Percentiles rank a stretch among this genome's conserved stretches.
Conservation (phyloP, 2,888 invertebrate species). For the Subacronicta megacephala region DNA sequence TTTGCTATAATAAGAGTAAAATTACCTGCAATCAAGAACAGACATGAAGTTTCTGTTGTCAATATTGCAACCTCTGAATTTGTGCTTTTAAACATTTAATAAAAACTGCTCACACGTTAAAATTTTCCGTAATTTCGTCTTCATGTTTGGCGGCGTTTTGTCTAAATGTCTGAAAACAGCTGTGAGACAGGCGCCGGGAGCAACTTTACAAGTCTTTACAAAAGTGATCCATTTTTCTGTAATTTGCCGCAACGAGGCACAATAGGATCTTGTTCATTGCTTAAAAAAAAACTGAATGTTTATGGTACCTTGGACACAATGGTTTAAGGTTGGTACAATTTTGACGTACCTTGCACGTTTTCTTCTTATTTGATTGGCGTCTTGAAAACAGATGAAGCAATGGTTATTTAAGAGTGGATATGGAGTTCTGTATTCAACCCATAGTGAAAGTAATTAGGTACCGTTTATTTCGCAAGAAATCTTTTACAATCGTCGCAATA, state of each 20-base stretch:
- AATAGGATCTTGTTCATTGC: constrained; percentile 7
- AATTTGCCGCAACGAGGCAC: constrained; percentile 9
- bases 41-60: too few species aligned
- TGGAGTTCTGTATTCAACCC: not conserved
- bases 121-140: not conserved
- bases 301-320: constrained; percentile 11
- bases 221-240: constrained; percentile 19
- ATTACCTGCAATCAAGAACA: too few species aligned
- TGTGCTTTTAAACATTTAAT: not conserved
- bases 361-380: not conserved
- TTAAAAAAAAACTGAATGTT: constrained; percentile 8
- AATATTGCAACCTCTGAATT: too few species aligned
- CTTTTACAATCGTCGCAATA: constrained; percentile 28
- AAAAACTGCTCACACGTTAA: not conserved
- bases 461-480: constrained; percentile 29
- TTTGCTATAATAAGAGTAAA: too few species aligned
- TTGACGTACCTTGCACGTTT: not conserved
- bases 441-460: constrained; percentile 31
- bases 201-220: constrained; percentile 15
- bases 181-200: constrained; percentile 10
- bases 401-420: not conserved
- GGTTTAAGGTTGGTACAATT: not conserved
- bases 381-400: not conserved
- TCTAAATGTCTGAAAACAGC: constrained; percentile 4
- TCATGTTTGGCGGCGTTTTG: constrained; percentile 1